Evolutionary conservation across 2,888 invertebrate species (phyloP).

Genomic region (Pristionchus maxplancki): DNA sequence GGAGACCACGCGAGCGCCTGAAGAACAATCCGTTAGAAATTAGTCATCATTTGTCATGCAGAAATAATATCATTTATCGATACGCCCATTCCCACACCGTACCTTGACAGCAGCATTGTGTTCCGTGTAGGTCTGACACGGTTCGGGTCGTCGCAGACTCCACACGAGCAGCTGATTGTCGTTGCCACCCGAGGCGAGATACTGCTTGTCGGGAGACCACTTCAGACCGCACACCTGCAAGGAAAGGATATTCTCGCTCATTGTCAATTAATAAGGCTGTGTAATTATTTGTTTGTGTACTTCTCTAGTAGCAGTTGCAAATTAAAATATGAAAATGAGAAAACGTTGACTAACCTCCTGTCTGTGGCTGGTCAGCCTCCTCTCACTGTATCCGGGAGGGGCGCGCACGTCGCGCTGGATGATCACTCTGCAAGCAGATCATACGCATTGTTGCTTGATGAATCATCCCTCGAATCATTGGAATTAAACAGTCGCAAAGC

Average conservation of each 20-base stretch:
- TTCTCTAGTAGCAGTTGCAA: too few species aligned
- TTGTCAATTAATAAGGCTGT: too few species aligned
- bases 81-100: not conserved
- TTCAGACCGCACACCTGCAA: conserved; percentile 89
- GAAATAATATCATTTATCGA: not conserved
- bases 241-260: not conserved
- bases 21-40: not conserved
- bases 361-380: conserved; percentile 91
- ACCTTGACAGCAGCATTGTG: conserved; percentile 93
- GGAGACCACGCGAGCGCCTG: conserved; percentile 97
- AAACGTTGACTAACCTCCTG: conserved; percentile 86
- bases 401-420: conserved; percentile 92
- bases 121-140: conserved; percentile 88
- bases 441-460: not conserved
- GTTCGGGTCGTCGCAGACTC: conserved; percentile 87
- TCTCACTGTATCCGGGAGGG: conserved; percentile 84
- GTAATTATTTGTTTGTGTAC: too few species aligned
- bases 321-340: too few species aligned
- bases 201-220: conserved; percentile 98
- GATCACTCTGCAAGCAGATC: conserved; percentile 82
- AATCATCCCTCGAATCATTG: not conserved
- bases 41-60: not conserved
- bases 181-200: conserved; percentile 97
- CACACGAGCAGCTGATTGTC: conserved; percentile 96
- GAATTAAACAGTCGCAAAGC: too few species aligned